phyloP scores from a whole-genome alignment of 2,888 invertebrate genomes.

The Limulus polyphemus region DNA sequence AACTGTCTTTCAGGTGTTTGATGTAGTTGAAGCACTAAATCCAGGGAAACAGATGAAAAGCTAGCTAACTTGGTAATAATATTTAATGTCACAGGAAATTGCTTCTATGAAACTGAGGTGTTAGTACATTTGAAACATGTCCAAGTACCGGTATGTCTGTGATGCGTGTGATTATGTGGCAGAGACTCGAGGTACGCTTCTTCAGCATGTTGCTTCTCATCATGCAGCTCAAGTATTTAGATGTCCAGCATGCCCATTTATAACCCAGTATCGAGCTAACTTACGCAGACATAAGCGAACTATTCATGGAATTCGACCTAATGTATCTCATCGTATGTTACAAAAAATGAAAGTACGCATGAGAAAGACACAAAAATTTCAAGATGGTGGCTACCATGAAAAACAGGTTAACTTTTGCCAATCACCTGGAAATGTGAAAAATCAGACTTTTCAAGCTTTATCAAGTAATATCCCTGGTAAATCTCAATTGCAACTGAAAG shows the following conservation, averaged over 20 bases:
- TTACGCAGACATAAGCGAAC: slow-evolving; percentile 24
- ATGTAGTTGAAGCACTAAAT: no score
- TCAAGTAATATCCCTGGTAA: no score
- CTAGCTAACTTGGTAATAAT: no score
- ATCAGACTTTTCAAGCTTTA: no score
- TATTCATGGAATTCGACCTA: slow-evolving; percentile 23
- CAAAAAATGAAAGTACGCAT: slow-evolving; percentile 2
- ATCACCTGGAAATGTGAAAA: no score
- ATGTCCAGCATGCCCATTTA: slow-evolving; percentile 27
- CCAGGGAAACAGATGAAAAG: no score
- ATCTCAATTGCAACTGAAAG: no score
- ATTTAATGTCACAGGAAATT: no score
- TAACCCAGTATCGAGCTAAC: slow-evolving; percentile 26
- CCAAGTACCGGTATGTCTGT: slow-evolving; percentile 13
- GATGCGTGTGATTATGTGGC: slow-evolving; percentile 20
- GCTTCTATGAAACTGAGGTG: no score
- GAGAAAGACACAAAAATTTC: not conserved
- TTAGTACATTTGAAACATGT: no score
- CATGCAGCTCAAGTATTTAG: slow-evolving; percentile 23
- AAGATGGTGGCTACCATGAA: not conserved
- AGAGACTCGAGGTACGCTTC: slow-evolving; percentile 20
- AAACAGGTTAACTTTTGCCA: no score
- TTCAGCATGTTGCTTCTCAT: slow-evolving; percentile 18
- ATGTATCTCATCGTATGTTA: slow-evolving; percentile 41
- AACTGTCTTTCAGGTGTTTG: no score